Evolutionary conservation across 2,797 vertebrate species (phyloP).

Genomic region (Tapera naevia): DNA sequence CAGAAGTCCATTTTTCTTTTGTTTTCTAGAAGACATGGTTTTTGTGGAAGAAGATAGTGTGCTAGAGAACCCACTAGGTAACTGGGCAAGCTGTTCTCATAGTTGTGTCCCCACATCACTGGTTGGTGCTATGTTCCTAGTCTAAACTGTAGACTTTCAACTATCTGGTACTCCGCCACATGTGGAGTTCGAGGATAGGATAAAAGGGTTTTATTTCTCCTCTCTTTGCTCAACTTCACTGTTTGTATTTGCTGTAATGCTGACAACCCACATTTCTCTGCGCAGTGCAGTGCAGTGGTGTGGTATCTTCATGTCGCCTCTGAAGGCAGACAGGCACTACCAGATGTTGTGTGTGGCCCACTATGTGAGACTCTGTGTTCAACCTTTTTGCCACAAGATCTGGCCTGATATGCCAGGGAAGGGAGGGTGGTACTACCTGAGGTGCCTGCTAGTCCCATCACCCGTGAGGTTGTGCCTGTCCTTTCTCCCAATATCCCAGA

Average conservation of each 20-base stretch:
- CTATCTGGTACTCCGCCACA: not conserved
- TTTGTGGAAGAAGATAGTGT: not conserved
- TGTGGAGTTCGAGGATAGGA: rapidly evolving
- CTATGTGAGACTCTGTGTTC: not conserved
- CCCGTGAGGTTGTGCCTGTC: not conserved
- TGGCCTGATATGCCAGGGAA: not conserved
- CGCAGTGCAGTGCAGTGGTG: rapidly evolving
- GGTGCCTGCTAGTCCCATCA: not conserved
- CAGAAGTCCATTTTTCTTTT: not conserved
- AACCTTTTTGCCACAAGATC: not conserved
- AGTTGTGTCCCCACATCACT: not conserved
- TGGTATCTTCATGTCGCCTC: not conserved
- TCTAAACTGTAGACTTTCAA: not conserved
- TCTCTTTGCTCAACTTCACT: not conserved
- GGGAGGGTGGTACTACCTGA: not conserved
- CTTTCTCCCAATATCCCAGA: not conserved
- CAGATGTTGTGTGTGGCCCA: not conserved
- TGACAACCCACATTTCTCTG: not conserved
- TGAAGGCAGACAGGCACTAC: not conserved
- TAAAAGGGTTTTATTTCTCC: not conserved
- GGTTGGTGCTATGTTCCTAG: not conserved
- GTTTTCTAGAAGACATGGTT: not conserved
- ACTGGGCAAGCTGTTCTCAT: not conserved
- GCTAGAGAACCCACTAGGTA: not conserved
- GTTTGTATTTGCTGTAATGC: not conserved